These are phyloP conservation scores for Meteorus sp. DNA, from an alignment of 1,140 invertebrate species.

Conservation along the genomic window DNA sequence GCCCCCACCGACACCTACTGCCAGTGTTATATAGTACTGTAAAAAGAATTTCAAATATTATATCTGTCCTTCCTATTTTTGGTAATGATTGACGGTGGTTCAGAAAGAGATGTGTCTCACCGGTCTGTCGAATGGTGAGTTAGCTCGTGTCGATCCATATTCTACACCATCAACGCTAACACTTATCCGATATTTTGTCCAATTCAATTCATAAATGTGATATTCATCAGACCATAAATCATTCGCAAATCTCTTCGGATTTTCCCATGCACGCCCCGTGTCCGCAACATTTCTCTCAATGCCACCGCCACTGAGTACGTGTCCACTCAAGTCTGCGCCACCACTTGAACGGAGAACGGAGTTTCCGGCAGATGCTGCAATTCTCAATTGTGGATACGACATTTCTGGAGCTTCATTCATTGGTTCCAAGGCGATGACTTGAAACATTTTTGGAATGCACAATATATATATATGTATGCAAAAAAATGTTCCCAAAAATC, in stretches of 20 bases:
- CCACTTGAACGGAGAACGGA: slow-evolving; percentile 21
- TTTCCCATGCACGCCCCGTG: neutral
- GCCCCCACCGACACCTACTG: slow-evolving; percentile 74
- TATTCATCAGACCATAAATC: slow-evolving; percentile 64
- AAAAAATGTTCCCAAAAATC: too few species aligned
- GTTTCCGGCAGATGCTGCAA: slow-evolving; percentile 46
- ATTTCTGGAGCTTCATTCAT: slow-evolving; percentile 12
- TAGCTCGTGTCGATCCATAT: slow-evolving; percentile 52
- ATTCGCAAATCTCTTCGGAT: neutral
- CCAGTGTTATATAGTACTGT: slow-evolving; percentile 76
- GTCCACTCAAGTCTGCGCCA: slow-evolving; percentile 37
- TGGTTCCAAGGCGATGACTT: slow-evolving; percentile 27
- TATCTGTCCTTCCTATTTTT: neutral
- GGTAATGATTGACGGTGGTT: neutral
- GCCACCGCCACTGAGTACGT: slow-evolving; percentile 39
- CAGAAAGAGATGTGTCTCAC: slow-evolving; percentile 59
- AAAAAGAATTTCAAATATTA: slow-evolving; percentile 32
- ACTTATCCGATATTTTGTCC: slow-evolving; percentile 58
- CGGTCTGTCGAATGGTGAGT: slow-evolving; percentile 70
- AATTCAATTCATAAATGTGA: slow-evolving; percentile 65
- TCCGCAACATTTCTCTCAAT: neutral
- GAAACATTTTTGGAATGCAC: neutral
- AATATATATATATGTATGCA: neutral
- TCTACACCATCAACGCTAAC: slow-evolving; percentile 62
- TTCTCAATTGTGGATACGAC: slow-evolving; percentile 30